Conservation (phyloP, 2,888 invertebrate species). For the Sphecodes monilicornis region DNA sequence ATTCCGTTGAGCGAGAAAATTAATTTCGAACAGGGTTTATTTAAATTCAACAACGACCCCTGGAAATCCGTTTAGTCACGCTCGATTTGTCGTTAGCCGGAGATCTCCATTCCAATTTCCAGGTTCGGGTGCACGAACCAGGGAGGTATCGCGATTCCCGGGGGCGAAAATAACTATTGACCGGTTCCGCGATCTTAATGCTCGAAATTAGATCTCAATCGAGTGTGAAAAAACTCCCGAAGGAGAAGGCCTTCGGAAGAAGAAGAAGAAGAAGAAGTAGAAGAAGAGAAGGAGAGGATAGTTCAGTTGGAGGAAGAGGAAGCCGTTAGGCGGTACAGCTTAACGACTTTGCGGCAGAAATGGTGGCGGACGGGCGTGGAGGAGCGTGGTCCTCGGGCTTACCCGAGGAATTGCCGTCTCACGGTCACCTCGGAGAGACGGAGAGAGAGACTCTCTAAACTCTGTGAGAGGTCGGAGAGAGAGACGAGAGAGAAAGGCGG, state of each 20-base stretch:
- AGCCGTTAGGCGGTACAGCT: slow-evolving; percentile 15
- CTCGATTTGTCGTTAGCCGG: slow-evolving; percentile 44
- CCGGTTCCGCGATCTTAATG: slow-evolving; percentile 44
- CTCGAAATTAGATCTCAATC: slow-evolving; percentile 56
- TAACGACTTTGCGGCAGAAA: slow-evolving; percentile 28
- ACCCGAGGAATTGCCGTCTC: slow-evolving; percentile 19
- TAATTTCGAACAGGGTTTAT: slow-evolving; percentile 40
- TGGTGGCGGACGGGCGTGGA: neutral
- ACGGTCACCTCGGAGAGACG: slow-evolving; percentile 3
- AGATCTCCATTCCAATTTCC: slow-evolving; percentile 47
- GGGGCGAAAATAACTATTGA: slow-evolving; percentile 31
- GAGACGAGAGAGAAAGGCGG: slow-evolving; percentile 21
- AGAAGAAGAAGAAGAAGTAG: neutral
- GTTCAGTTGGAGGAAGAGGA: neutral
- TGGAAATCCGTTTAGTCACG: slow-evolving; percentile 44
- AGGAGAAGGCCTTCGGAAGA: neutral
- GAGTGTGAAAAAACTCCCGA: slow-evolving; percentile 39
- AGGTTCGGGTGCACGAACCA: neutral
- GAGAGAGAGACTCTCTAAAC: neutral
- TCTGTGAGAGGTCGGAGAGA: slow-evolving; percentile 20
- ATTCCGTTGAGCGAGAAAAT: slow-evolving; percentile 23
- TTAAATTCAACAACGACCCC: slow-evolving; percentile 46
- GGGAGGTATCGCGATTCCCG: slow-evolving; percentile 8
- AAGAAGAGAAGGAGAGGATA: neutral
- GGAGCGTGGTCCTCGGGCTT: neutral